Evolutionary conservation across 92 coral and sea anemone species (phyloP).

Genomic region (Epizoanthus rinbou): DNA sequence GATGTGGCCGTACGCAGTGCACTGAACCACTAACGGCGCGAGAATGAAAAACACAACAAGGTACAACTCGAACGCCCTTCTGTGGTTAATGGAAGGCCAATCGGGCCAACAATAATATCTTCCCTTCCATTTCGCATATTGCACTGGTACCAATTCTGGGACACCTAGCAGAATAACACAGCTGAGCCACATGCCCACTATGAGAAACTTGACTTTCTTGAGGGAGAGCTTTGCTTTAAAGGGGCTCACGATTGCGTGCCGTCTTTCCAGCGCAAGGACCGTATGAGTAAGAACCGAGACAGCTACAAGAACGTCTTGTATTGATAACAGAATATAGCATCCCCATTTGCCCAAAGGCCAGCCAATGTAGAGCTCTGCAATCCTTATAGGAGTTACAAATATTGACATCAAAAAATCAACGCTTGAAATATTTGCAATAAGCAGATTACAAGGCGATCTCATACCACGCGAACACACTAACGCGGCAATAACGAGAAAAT

Average conservation of each 20-base stretch:
- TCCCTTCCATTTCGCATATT: not conserved
- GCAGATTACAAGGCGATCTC: conserved; percentile 7
- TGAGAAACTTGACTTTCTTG: conserved; percentile 10
- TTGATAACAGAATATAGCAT: not conserved
- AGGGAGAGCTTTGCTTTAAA: conserved; percentile 3
- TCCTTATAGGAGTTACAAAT: conserved; percentile 2
- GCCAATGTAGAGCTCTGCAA: not conserved
- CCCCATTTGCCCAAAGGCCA: conserved; percentile 17
- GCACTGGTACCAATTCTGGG: not conserved
- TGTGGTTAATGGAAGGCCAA: not conserved
- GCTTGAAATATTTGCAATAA: conserved; percentile 7
- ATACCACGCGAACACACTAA: not conserved
- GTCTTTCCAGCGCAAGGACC: conserved; percentile 4
- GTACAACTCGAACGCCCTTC: conserved; percentile 16
- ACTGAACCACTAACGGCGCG: not conserved
- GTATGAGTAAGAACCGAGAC: conserved; percentile 16
- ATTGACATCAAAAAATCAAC: not conserved
- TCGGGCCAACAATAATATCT: not conserved
- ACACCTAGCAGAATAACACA: not conserved
- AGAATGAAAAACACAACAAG: not conserved
- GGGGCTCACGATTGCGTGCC: conserved; percentile 4
- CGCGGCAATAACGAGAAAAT: not conserved
- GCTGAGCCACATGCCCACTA: conserved; percentile 1
- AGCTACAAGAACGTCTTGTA: conserved; percentile 7
- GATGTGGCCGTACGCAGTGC: not conserved